A percentile compares a stretch with the other conserved stretches of the same genome.
These are phyloP conservation scores for Lepidocolaptes lacrymiger DNA, from an alignment of 2,797 vertebrate species.

Conservation along the genomic window DNA sequence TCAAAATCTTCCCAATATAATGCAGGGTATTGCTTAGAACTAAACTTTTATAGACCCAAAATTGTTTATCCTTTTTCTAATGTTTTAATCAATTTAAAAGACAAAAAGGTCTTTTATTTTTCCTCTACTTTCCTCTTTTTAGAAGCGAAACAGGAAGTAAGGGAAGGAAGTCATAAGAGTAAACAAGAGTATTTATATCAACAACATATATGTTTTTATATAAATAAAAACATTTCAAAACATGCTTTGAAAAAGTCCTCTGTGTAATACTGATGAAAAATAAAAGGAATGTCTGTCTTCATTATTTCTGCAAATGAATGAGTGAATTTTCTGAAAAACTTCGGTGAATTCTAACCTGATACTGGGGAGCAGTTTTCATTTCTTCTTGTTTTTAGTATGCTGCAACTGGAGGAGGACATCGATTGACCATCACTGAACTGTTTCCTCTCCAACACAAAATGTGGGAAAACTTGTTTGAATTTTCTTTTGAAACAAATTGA, in stretches of 20 bases:
- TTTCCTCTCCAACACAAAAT: background rate
- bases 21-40: background rate
- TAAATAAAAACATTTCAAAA: background rate
- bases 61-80: fast-evolving
- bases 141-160: background rate
- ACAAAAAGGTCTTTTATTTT: background rate
- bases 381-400: background rate
- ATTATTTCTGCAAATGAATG: background rate
- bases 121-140: background rate
- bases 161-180: background rate
- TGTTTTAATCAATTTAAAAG: background rate
- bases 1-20: background rate
- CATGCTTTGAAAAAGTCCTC: fast-evolving
- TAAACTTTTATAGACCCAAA: background rate
- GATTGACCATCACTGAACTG: background rate
- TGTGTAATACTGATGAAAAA: background rate
- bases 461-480: background rate
- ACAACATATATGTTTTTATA: background rate
- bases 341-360: background rate
- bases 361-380: background rate
- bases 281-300: background rate
- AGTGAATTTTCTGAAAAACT: background rate
- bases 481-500: background rate
- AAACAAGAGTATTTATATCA: background rate
- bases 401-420: background rate